Percentiles rank a stretch among this genome's conserved stretches.
phyloP scores from a whole-genome alignment of 1,140 invertebrate species.

The Caenorhabditis elegans region DNA sequence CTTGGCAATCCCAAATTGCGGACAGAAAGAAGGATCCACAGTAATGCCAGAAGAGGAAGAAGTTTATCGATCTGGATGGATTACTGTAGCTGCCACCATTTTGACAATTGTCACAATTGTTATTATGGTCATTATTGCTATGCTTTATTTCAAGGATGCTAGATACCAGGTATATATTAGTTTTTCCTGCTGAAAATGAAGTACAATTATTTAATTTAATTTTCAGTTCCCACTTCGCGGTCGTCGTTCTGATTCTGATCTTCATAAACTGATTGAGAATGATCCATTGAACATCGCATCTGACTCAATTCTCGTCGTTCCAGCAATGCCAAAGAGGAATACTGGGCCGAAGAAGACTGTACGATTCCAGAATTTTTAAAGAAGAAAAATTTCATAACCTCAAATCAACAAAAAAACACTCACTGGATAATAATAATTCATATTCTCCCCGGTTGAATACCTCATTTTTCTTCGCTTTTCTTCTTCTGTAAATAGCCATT shows the following conservation, averaged over 20 bases:
- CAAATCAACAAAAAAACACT: not conserved
- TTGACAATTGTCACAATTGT: constrained; percentile 20
- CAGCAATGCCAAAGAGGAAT: not conserved
- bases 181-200: not conserved
- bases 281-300: not conserved
- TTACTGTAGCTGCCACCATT: constrained; percentile 15
- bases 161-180: not conserved
- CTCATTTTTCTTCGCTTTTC: not conserved
- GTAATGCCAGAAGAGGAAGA: not conserved
- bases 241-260: constrained; percentile 4
- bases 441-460: not conserved
- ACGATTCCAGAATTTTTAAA: not conserved
- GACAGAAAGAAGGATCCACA: not conserved
- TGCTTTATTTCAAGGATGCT: constrained; percentile 23
- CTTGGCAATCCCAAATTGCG: constrained; percentile 38
- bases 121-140: constrained; percentile 34
- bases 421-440: not conserved
- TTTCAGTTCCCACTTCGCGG: constrained; percentile 1
- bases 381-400: not conserved
- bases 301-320: not conserved
- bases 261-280: constrained; percentile 30
- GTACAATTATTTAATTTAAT: not conserved
- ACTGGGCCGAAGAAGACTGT: constrained; percentile 3
- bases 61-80: not conserved
- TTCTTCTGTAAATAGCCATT: not conserved